Evolutionary conservation across 2,888 invertebrate species (phyloP), one percentile per base, ranked within the genome.

Genomic region (Cerastis rubricosa): DNA sequence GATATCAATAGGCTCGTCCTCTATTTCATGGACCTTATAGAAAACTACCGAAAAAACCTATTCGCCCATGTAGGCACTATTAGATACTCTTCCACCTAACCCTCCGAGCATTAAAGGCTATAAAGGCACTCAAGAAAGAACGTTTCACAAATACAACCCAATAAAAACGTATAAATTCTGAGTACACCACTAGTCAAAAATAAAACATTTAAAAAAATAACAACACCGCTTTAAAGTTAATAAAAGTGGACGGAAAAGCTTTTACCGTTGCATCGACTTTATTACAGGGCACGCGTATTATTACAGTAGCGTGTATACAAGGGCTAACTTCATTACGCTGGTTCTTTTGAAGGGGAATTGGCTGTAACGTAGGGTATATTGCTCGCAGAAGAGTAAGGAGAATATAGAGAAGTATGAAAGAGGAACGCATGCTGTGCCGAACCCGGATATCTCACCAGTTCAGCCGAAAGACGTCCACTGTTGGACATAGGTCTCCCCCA

Each of bases 231-330:
- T 72, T 65, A 43, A 57, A 70, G 14, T 77, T 72, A 40, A 70
- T 81, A 57, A 78, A 49, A 63, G 65, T 40, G 17, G 12, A 6
- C 25, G 45, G 14, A n/a, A 63, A 73, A 78, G 66, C 83, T 78
- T 73, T 81, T 83, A 71, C 40, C 25, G 29, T 47, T 66, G 51
- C 59, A 47, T 11, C n/a, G n/a, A 3, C 66, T 57, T 82, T 63
- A 68, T 68, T 67, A 82, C 51, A 82, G 51, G 70, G 63, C 63
- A 63, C 57, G 65, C 14, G 25, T 59, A 22, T 22, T 78, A 73
- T 45, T 49, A 19, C 6, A 49, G 25, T 25, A n/a, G 19, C 25
- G 6, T 51, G 14, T n/a, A 25, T 12, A n/a, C 9, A 54, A 40
- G 40, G 14, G 14, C 3, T 66, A 57, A 66, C 45, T 47, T 29